Percentiles rank a stretch among this genome's conserved stretches.
Evolutionary conservation across 2,113 vertebrate species (phyloP).

Genomic region (Merops nubicus): DNA sequence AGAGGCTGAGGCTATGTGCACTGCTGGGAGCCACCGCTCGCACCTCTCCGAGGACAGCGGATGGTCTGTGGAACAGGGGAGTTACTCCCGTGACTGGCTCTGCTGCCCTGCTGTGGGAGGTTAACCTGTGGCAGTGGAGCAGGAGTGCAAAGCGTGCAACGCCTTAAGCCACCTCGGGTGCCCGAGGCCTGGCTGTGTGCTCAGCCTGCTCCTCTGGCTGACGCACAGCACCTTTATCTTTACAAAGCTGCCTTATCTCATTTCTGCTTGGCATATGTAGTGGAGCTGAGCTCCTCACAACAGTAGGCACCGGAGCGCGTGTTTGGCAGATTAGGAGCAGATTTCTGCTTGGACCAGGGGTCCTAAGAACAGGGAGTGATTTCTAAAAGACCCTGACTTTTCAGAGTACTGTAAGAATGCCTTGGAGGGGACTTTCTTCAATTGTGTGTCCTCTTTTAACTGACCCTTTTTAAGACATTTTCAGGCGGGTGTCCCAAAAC

Average conservation of each 20-base stretch:
- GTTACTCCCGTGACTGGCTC: not conserved
- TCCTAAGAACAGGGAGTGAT: not conserved
- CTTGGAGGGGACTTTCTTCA: not conserved
- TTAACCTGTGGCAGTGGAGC: not conserved
- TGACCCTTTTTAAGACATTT: not conserved
- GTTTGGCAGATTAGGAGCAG: not conserved
- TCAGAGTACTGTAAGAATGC: not conserved
- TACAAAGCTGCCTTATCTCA: not conserved
- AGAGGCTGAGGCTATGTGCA: not conserved
- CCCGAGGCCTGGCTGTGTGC: not conserved
- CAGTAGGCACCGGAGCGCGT: rapidly evolving
- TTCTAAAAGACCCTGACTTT: not conserved
- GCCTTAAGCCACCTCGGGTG: not conserved
- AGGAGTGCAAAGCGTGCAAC: not conserved
- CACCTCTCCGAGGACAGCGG: not conserved
- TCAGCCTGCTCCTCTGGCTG: not conserved
- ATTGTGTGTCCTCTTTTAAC: not conserved
- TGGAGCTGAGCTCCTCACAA: not conserved
- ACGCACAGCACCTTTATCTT: not conserved
- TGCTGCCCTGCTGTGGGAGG: not conserved
- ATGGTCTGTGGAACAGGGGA: not conserved
- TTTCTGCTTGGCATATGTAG: not conserved
- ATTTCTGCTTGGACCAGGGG: not conserved
- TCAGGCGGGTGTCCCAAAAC: not conserved
- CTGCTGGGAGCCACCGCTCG: not conserved